Percentiles rank a stretch among this genome's conserved stretches.
phyloP scores from a whole-genome alignment of 2,797 vertebrate genomes.

The Atherinosoma microstoma region DNA sequence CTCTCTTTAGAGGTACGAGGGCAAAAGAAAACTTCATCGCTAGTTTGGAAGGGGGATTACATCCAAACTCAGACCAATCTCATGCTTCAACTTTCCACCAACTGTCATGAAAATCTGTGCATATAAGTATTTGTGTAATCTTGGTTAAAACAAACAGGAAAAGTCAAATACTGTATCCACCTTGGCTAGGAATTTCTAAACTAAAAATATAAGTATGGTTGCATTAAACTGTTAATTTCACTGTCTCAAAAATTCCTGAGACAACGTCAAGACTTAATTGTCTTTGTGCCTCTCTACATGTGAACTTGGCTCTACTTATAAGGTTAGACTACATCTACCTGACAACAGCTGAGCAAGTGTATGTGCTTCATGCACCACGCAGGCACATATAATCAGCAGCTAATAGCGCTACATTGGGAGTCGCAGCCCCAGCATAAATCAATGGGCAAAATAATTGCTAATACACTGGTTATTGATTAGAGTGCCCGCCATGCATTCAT shows the following conservation, averaged over 20 bases:
- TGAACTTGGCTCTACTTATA: slow-evolving; percentile 24
- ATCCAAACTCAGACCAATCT: slow-evolving; percentile 8
- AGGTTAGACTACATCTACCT: slow-evolving; percentile 68
- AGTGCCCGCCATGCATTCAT: slow-evolving; percentile 89
- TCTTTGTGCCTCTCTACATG: slow-evolving; percentile 7
- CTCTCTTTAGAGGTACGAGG: slow-evolving; percentile 2
- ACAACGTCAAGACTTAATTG: slow-evolving; percentile 2
- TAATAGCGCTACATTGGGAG: slow-evolving; percentile 96
- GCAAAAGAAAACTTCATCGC: not conserved
- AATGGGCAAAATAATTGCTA: slow-evolving; percentile 99
- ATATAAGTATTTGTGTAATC: not conserved
- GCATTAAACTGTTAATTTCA: not conserved
- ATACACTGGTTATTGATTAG: slow-evolving; percentile 99
- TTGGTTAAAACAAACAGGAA: not conserved
- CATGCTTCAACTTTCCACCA: not conserved
- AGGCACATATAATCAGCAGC: slow-evolving; percentile 96
- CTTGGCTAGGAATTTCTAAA: not conserved
- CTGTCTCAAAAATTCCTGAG: not conserved
- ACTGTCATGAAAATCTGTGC: not conserved
- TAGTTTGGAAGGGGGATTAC: slow-evolving; percentile 15
- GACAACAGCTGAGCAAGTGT: slow-evolving; percentile 43
- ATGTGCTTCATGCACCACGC: slow-evolving; percentile 70
- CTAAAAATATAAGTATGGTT: not conserved
- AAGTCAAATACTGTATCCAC: not conserved
- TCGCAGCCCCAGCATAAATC: slow-evolving; percentile 94